Percentiles rank a stretch among this genome's conserved stretches.
Conservation (phyloP, 2,113 vertebrate genomes). For the Sceloporus undulatus region DNA sequence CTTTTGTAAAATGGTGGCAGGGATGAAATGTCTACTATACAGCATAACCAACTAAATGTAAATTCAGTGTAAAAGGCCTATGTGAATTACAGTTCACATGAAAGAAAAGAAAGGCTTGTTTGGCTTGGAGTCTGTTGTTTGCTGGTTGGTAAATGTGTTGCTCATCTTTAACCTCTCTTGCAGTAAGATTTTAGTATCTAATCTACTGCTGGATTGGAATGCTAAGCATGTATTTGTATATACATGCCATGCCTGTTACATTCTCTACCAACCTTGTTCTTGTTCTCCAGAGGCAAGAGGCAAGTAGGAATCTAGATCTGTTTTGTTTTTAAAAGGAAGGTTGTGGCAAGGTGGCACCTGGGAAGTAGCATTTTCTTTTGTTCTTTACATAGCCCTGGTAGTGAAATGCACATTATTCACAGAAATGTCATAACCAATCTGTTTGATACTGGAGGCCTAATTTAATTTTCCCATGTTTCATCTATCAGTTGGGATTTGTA, state of each 20-base stretch:
- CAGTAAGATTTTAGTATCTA: conserved; percentile 42
- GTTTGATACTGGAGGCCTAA: neutral
- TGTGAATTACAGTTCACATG: conserved; percentile 13
- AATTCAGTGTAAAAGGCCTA: conserved; percentile 38
- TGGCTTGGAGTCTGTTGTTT: conserved; percentile 64
- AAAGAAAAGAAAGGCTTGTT: conserved; percentile 52
- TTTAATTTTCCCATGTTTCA: neutral
- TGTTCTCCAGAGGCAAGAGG: conserved; percentile 40
- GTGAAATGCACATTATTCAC: conserved; percentile 8
- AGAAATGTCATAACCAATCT: neutral
- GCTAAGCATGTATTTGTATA: conserved; percentile 11
- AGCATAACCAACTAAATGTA: conserved; percentile 31
- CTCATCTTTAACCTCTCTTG: conserved; percentile 37
- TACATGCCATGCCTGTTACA: conserved; percentile 23
- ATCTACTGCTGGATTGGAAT: conserved; percentile 37
- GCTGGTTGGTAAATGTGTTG: conserved; percentile 57
- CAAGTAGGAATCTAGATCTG: neutral
- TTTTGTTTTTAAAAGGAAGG: neutral
- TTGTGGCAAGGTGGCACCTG: neutral
- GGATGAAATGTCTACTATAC: conserved; percentile 35
- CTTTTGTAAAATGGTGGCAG: conserved; percentile 22
- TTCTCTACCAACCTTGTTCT: conserved; percentile 31
- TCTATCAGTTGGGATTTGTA: neutral
- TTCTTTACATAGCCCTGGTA: neutral
- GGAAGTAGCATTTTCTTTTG: neutral